A percentile compares a stretch with the other conserved stretches of the same genome.
Conservation (phyloP, 2,113 vertebrate genomes). For the Candoia aspera region DNA sequence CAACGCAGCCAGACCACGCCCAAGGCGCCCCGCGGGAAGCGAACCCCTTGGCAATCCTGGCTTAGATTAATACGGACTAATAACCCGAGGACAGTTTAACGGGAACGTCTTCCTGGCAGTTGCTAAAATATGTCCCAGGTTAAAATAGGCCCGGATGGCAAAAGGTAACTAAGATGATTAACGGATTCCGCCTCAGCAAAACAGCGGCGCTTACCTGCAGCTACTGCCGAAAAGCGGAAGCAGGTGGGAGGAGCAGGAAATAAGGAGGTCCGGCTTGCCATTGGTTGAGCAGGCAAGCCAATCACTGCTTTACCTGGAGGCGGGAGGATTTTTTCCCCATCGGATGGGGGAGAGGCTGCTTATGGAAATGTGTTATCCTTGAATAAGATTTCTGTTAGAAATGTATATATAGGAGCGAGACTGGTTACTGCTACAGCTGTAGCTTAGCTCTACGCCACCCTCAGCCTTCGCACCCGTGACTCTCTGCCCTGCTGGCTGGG, state of each 20-base stretch:
- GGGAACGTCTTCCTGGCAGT: not conserved
- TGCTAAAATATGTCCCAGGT: not conserved
- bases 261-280: not conserved
- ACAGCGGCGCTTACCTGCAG: rapidly evolving
- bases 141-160: not conserved
- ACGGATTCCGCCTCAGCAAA: rapidly evolving
- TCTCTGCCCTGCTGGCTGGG: too few species aligned
- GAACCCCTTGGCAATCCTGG: not conserved
- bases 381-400: too few species aligned
- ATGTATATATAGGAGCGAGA: too few species aligned
- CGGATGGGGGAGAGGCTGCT: not conserved
- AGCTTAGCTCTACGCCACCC: too few species aligned
- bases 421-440: too few species aligned
- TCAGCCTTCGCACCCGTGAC: too few species aligned
- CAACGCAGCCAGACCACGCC: not conserved
- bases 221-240: not conserved
- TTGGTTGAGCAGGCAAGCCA: not conserved
- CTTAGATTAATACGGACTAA: not conserved
- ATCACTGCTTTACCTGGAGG: not conserved
- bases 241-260: not conserved
- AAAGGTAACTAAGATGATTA: not conserved
- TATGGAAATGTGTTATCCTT: too few species aligned
- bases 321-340: not conserved
- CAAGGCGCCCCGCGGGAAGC: not conserved
- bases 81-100: not conserved